A percentile compares a stretch with the other conserved stretches of the same genome.
Conservation (phyloP, 2,888 invertebrate genomes). For the Hyalella azteca region DNA sequence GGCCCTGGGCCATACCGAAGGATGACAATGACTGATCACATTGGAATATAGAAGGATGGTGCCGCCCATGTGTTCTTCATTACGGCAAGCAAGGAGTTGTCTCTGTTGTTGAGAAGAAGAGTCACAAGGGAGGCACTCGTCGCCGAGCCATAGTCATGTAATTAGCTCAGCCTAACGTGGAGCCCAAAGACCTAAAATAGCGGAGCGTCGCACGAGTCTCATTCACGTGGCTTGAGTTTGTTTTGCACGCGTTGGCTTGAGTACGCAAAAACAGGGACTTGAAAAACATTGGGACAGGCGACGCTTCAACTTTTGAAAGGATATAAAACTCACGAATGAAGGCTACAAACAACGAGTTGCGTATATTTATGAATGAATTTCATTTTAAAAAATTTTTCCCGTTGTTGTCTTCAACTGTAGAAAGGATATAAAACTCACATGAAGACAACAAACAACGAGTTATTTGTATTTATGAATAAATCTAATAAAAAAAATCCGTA, state of each 20-base stretch:
- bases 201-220: neutral
- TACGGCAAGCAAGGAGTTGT: conserved; percentile 22
- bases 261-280: neutral
- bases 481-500: no score
- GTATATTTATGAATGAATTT: neutral
- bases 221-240: no score
- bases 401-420: no score
- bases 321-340: neutral
- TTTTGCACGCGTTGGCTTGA: no score
- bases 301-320: neutral
- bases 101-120: neutral
- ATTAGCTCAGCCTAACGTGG: conserved; percentile 20
- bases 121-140: neutral
- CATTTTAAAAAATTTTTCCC: no score
- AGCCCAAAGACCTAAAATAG: neutral
- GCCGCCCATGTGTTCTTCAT: conserved; percentile 24
- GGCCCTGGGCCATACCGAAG: neutral
- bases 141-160: neutral
- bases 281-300: neutral
- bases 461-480: no score
- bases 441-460: no score
- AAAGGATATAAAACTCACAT: no score
- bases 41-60: conserved; percentile 10
- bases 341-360: neutral
- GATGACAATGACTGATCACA: neutral